Conservation (phyloP, 2,797 vertebrate species). For the Loris lydekkerianus region DNA sequence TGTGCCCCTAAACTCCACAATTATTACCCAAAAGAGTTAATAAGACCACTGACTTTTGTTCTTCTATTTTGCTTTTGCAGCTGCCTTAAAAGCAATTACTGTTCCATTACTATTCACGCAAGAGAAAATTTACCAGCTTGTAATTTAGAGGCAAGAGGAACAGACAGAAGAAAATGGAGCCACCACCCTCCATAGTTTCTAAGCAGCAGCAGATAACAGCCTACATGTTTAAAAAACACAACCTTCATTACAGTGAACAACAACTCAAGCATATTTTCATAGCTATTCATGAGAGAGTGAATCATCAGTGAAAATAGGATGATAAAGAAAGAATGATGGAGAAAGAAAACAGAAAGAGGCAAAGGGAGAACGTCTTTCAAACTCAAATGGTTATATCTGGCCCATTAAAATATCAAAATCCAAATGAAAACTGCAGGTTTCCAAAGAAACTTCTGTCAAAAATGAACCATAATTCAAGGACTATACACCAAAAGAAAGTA, state of each 20-base stretch:
- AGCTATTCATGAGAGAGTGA: constrained; percentile 64
- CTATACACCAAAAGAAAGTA: neutral
- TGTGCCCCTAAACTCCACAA: neutral
- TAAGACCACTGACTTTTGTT: constrained; percentile 45
- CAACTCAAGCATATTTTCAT: constrained; percentile 28
- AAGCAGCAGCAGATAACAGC: constrained; percentile 53
- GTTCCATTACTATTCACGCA: constrained; percentile 76
- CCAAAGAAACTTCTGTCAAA: constrained; percentile 58
- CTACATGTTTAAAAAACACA: constrained; percentile 54
- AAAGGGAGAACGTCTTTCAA: constrained; percentile 58
- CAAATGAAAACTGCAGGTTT: constrained; percentile 49
- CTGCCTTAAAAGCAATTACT: constrained; percentile 79
- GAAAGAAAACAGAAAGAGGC: constrained; percentile 15
- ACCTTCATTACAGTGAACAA: neutral
- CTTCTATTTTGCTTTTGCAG: constrained; percentile 65
- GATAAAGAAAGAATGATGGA: neutral
- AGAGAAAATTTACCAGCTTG: constrained; percentile 74
- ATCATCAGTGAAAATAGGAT: constrained; percentile 54
- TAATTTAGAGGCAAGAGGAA: constrained; percentile 73
- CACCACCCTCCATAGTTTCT: neutral
- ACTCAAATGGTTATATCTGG: constrained; percentile 54
- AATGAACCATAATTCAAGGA: constrained; percentile 45
- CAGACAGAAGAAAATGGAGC: constrained; percentile 64
- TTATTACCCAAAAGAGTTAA: constrained; percentile 39
- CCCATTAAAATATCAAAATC: constrained; percentile 67